A percentile compares a stretch with the other conserved stretches of the same genome.
Conservation (phyloP, 2,797 vertebrate genomes). For the Amphiprion clarkii region DNA sequence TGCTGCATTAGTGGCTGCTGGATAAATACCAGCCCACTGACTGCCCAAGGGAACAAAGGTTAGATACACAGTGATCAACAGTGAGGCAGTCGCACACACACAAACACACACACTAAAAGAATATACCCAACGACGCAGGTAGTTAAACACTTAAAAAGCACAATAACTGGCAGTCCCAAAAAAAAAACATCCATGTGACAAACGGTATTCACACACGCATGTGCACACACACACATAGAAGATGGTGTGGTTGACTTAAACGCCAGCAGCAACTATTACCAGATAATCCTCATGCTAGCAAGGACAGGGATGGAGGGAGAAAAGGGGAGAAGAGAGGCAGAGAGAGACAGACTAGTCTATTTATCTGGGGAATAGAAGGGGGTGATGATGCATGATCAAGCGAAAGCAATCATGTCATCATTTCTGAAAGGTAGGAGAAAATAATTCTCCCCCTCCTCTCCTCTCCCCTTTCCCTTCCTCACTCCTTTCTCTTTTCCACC, state of each 20-base stretch:
- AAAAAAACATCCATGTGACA: conserved; percentile 60
- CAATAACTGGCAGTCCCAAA: conserved; percentile 59
- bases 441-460: conserved; percentile 87
- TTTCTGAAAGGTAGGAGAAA: conserved; percentile 99
- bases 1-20: conserved; percentile 92
- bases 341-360: conserved; percentile 88
- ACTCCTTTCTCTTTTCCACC: conserved; percentile 86
- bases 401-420: conserved; percentile 99
- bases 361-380: conserved; percentile 90
- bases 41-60: conserved; percentile 92
- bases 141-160: conserved; percentile 78
- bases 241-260: conserved; percentile 71
- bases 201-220: conserved; percentile 38
- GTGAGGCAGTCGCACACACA: conserved; percentile 72
- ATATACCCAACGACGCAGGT: conserved; percentile 52
- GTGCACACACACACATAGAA: conserved; percentile 82
- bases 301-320: conserved; percentile 51
- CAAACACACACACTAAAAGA: conserved; percentile 9
- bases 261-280: conserved; percentile 76
- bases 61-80: conserved; percentile 94
- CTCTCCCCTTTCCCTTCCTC: conserved; percentile 70
- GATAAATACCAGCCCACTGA: conserved; percentile 94
- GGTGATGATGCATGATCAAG: conserved; percentile 99
- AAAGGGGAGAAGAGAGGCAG: conserved; percentile 51
- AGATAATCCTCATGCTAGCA: conserved; percentile 77